phyloP scores from a whole-genome alignment of 1,140 invertebrate species.

The Myzus persicae region DNA sequence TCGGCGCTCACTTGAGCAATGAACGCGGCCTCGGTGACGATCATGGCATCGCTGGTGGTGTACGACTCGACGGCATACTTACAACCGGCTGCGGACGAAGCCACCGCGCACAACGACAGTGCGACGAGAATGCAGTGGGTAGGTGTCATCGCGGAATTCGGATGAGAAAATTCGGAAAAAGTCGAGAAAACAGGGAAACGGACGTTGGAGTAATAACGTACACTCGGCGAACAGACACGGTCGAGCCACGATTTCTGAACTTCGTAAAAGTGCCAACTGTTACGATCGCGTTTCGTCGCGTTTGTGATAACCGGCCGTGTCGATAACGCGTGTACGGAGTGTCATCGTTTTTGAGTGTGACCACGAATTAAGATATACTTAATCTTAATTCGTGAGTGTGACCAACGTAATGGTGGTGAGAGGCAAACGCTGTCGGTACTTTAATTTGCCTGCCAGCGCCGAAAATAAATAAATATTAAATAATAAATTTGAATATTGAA shows the following conservation, averaged over 20 bases:
- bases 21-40: constrained; percentile 83
- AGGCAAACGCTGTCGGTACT: not conserved
- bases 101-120: not conserved
- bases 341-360: not conserved
- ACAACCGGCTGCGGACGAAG: not conserved
- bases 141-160: not conserved
- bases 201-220: not conserved
- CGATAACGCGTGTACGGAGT: constrained; percentile 21
- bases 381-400: no score
- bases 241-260: not conserved
- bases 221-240: not conserved
- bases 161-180: not conserved
- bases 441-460: no score
- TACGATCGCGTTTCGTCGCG: not conserved
- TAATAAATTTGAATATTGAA: no score
- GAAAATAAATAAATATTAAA: no score
- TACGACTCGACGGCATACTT: constrained; percentile 68
- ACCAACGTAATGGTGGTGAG: not conserved
- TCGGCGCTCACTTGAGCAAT: constrained; percentile 78
- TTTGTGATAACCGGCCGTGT: not conserved
- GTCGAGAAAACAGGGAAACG: not conserved
- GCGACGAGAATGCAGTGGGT: not conserved
- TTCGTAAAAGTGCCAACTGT: constrained; percentile 50
- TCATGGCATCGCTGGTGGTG: constrained; percentile 89
- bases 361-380: no score